Conservation (phyloP, 2,888 invertebrate genomes). For the Ochlodes sylvanus region DNA sequence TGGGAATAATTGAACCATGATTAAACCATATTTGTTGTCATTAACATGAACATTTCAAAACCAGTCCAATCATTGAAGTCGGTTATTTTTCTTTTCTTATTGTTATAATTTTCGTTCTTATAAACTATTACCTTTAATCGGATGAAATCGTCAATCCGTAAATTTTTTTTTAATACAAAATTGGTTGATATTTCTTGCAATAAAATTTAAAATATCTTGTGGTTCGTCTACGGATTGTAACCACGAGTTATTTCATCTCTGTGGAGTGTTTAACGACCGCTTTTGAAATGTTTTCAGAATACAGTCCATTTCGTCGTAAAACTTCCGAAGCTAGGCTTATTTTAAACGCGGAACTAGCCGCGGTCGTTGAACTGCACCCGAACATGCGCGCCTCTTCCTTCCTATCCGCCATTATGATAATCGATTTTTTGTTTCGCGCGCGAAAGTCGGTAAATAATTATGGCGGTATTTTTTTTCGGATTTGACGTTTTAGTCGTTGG, state of each 20-base stretch:
- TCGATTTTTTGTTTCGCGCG: slow-evolving; percentile 44
- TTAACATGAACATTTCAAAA: no score
- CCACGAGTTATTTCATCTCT: slow-evolving; percentile 36
- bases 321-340: slow-evolving; percentile 55
- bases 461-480: slow-evolving; percentile 19
- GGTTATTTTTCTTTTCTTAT: no score
- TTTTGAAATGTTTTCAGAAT: slow-evolving; percentile 40
- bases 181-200: no score
- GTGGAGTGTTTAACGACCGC: slow-evolving; percentile 36
- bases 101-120: no score
- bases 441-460: slow-evolving; percentile 35
- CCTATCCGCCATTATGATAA: slow-evolving; percentile 52
- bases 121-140: no score
- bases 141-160: no score
- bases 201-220: no score
- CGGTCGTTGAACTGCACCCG: slow-evolving; percentile 61
- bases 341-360: slow-evolving; percentile 64
- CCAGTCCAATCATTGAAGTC: no score
- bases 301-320: slow-evolving; percentile 44
- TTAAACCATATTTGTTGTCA: no score
- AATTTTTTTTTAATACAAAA: no score
- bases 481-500: not conserved
- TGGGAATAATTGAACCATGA: no score
- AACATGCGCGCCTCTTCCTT: slow-evolving; percentile 53
- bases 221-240: slow-evolving; percentile 21